Evolutionary conservation across 2,797 vertebrate genomes (phyloP), one percentile per base, ranked within the genome.

Genomic region (Anas bahamensis): DNA sequence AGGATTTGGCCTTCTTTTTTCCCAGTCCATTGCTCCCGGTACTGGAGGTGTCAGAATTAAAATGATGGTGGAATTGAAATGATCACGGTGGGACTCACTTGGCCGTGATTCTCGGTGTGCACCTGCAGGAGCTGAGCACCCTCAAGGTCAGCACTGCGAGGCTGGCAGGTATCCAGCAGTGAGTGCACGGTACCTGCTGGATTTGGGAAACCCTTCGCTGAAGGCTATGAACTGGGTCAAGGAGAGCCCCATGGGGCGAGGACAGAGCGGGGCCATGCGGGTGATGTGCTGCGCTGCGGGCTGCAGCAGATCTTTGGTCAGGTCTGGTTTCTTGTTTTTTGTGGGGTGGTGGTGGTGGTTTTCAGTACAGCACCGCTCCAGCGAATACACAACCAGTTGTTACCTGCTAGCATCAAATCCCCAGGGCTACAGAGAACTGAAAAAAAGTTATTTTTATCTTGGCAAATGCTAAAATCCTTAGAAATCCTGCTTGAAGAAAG

Each of bases 181-280:
- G 17, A 24, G 59, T 19, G 17, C 35, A 14, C 7, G 4, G 4
- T 7, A 6, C 4, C 69, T 9, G 4, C 50, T 61, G 57, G 52
- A 8, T 7, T 65, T 33, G 46, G 39, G 17, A 84, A 84, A 31
- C 29, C 17, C n/a, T 70, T 39, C 13, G 50, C 13, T 39, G 21
- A 41, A 79, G 18, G 60, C 24, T 44, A 0, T 28, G 39, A 52
- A 44, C 4, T 71, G 55, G 69, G 35, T 44, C 55, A 33, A 41
- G 86, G 83, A 89, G 70, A 59, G 52, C 16, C 11, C 57, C 3
- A 0, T 8, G 37, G 31, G 0, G 9, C 35, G n/a, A 55, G 68
- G 61, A 61, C 1, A 1, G 31, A 64, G 75, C 2, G 0, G 71
- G 73, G n/a, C n/a, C n/a, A n/a, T n/a, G n/a, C n/a, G n/a, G n/a